Evolutionary conservation across 2,113 vertebrate species (phyloP).

Genomic region (Burhinus oedicnemus): DNA sequence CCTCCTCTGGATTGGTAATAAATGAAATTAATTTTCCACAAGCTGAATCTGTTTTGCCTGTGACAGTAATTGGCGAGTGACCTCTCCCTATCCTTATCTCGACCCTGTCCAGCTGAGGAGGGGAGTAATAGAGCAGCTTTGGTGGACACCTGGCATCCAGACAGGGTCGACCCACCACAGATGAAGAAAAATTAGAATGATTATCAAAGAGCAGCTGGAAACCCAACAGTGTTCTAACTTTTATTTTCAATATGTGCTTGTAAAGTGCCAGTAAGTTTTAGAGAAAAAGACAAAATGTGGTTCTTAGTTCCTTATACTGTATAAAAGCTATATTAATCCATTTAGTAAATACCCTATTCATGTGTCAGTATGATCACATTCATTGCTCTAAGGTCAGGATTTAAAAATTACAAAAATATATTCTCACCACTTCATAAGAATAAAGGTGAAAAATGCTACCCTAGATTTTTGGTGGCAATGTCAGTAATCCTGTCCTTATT

Average conservation of each 20-base stretch:
- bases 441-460: slow-evolving; percentile 9
- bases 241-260: not conserved
- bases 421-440: not conserved
- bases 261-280: slow-evolving; percentile 48
- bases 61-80: not conserved
- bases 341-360: slow-evolving; percentile 52
- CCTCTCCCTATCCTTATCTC: not conserved
- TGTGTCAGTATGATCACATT: slow-evolving; percentile 8
- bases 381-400: not conserved
- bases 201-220: not conserved
- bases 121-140: not conserved
- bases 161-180: not conserved
- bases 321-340: slow-evolving; percentile 26
- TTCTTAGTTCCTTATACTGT: slow-evolving; percentile 38
- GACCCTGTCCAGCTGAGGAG: not conserved
- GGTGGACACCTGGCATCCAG: not conserved
- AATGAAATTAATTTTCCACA: not conserved
- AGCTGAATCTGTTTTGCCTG: not conserved
- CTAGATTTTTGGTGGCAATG: not conserved
- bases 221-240: not conserved
- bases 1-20: not conserved
- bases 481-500: not conserved
- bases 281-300: slow-evolving; percentile 41
- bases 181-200: not conserved
- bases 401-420: not conserved